Evolutionary conservation across 2,113 vertebrate genomes (phyloP), one percentile per base, ranked within the genome.

Genomic region (Syngnathus typhle): DNA sequence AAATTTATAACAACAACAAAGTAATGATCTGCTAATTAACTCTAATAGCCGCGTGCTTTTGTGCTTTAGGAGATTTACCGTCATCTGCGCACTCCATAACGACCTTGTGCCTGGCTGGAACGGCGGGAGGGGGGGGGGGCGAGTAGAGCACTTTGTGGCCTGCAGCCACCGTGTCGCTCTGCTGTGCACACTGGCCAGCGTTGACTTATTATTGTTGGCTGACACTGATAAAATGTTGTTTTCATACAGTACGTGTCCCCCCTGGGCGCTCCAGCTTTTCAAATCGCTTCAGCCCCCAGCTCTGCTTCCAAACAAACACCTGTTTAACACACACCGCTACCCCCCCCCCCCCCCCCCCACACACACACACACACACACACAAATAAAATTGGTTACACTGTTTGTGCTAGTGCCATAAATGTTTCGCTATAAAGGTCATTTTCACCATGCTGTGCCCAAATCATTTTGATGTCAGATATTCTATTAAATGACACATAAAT

Each of bases 141-240:
- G 41, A 43, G 41, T 6, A 11, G 10, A 23, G 37, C 60, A 23
- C 13, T 56, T 56, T 56, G 54, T 61, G 60, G 37, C 38, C 59
- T 23, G 59, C 59, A 43, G 59, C 59, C 38, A 36, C 62, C 19
- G 41, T 32, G 41, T 47, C 63, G 15, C 63, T 49, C 63, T 51
- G 15, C 36, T 6, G 43, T 23, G 18, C 63, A 19, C 62, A 6
- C 27, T 49, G 46, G 63, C 47, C 32, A 52, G 32, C 46, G 21
- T 12, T 51, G 64, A 65, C 16, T 38, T 38, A 39, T 38, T 38
- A 39, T n/a, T 51, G 46, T 54, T 38, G 13, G 64, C 46, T 51
- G 64, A 65, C 64, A 51, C 21, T 65, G 36, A 65, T 65, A 21
- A 65, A 65, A 49, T 38, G 64, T 51, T 65, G 64, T 54, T 65